These are phyloP conservation scores for Leucoma salicis DNA, from an alignment of 2,888 invertebrate genomes.

Conservation along the genomic window DNA sequence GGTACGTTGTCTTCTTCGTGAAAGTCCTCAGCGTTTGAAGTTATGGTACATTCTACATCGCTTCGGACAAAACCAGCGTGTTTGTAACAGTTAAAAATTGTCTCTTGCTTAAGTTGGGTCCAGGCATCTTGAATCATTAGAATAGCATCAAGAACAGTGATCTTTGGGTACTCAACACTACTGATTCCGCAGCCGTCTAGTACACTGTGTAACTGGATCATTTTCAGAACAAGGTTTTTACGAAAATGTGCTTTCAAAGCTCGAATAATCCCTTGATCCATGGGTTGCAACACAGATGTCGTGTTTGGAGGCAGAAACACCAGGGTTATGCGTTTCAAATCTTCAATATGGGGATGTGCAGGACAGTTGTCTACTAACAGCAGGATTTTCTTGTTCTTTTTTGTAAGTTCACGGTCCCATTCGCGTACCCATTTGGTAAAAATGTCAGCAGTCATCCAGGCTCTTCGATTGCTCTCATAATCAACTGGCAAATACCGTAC, in stretches of 20 bases:
- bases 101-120: constrained; percentile 15
- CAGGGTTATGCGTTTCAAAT: constrained; percentile 5
- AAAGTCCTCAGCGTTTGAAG: constrained; percentile 16
- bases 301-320: constrained; percentile 3
- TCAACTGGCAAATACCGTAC: neutral
- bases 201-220: constrained; percentile 4
- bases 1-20: constrained; percentile 25
- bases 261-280: constrained; percentile 18
- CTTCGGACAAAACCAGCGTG: constrained; percentile 23
- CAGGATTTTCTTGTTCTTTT: constrained; percentile 9
- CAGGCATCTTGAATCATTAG: constrained; percentile 31
- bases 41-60: constrained; percentile 13
- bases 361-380: constrained; percentile 11
- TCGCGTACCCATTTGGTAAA: constrained; percentile 3
- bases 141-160: constrained; percentile 25
- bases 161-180: constrained; percentile 18
- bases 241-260: constrained; percentile 15
- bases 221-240: constrained; percentile 35
- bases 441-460: constrained; percentile 5
- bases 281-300: constrained; percentile 14
- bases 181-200: constrained; percentile 6
- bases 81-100: constrained; percentile 23
- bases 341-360: constrained; percentile 6
- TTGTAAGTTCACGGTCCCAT: constrained; percentile 8
- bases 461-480: constrained; percentile 8